Conservation (phyloP, 1,140 invertebrate species). For the Leptinotarsa lineolata region DNA sequence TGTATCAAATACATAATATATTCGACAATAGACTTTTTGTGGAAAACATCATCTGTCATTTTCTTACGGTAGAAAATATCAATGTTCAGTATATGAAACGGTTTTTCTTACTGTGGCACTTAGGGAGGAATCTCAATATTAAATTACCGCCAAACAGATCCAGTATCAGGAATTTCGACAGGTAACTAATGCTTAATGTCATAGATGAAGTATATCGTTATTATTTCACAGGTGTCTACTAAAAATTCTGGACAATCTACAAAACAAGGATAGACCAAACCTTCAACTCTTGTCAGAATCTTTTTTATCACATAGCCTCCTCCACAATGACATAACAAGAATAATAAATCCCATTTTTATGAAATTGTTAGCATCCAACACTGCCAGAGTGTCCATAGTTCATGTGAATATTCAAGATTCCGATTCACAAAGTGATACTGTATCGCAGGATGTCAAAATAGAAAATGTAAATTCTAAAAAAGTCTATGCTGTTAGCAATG, state of each 20-base stretch:
- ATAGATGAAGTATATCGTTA: not conserved
- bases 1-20: constrained; percentile 73
- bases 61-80: constrained; percentile 57
- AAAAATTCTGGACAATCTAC: constrained; percentile 78
- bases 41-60: constrained; percentile 70
- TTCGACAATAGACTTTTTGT: constrained; percentile 66
- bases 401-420: constrained; percentile 79
- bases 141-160: constrained; percentile 49
- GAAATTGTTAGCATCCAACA: constrained; percentile 80
- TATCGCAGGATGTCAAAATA: constrained; percentile 54
- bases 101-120: constrained; percentile 79
- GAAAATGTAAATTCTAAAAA: constrained; percentile 61
- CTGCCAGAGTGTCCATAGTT: constrained; percentile 82
- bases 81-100: constrained; percentile 72
- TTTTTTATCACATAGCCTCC: constrained; percentile 74
- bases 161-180: constrained; percentile 61
- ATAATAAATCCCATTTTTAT: constrained; percentile 80
- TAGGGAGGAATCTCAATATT: constrained; percentile 71
- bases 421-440: constrained; percentile 58
- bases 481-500: constrained; percentile 85
- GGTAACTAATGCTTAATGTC: constrained; percentile 50
- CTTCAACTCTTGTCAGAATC: constrained; percentile 72
- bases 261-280: constrained; percentile 68
- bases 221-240: constrained; percentile 66
- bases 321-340: constrained; percentile 76